A percentile compares a stretch with the other conserved stretches of the same genome.
Conservation (phyloP, 2,888 invertebrate species). For the Eilema griseolum region DNA sequence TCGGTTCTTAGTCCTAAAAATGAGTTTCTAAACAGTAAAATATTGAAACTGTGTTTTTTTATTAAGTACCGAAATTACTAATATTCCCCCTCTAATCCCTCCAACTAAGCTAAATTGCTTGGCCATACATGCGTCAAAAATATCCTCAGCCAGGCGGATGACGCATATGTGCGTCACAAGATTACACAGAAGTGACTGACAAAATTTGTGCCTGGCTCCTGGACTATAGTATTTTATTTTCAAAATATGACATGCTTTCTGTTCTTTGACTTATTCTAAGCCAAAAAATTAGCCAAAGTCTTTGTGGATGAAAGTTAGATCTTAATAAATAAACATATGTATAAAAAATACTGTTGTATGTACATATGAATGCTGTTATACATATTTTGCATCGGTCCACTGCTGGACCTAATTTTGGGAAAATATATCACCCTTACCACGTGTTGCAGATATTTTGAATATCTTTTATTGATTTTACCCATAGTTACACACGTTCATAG, state of each 20-base stretch:
- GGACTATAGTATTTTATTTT: background rate
- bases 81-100: too few relatives aligned
- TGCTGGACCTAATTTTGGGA: slow-evolving; percentile 43
- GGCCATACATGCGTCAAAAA: too few relatives aligned
- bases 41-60: too few relatives aligned
- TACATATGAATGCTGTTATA: slow-evolving; percentile 48
- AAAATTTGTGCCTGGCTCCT: too few relatives aligned
- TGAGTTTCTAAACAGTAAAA: too few relatives aligned
- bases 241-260: slow-evolving; percentile 36
- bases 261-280: slow-evolving; percentile 68
- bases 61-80: too few relatives aligned
- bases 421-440: slow-evolving; percentile 4
- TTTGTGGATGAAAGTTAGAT: slow-evolving; percentile 59
- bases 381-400: slow-evolving; percentile 47
- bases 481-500: too few relatives aligned
- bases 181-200: too few relatives aligned
- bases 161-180: too few relatives aligned
- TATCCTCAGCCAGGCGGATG: too few relatives aligned
- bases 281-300: slow-evolving; percentile 84
- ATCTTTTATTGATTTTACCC: background rate
- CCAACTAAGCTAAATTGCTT: too few relatives aligned
- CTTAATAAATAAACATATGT: slow-evolving; percentile 46
- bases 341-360: slow-evolving; percentile 48
- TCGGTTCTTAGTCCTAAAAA: too few relatives aligned
- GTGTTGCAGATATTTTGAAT: slow-evolving; percentile 15